Conservation (phyloP, 2,113 vertebrate genomes). For the Mustelus asterias region DNA sequence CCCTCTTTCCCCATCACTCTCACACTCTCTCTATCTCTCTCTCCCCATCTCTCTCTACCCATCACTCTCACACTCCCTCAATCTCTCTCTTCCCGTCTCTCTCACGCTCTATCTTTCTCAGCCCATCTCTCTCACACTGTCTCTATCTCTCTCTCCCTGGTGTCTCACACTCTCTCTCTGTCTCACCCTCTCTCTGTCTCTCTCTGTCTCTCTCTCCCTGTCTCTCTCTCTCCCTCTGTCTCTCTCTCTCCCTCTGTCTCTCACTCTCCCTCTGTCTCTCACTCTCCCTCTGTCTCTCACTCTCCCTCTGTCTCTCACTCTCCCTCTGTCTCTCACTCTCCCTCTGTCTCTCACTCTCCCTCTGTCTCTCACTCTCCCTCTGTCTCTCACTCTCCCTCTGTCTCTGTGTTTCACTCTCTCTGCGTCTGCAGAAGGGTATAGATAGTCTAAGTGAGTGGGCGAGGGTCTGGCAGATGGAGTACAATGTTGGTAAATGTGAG, state of each 20-base stretch:
- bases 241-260: neutral
- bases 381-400: neutral
- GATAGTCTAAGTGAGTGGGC: too few species aligned
- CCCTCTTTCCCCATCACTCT: too few species aligned
- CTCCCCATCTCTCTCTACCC: neutral
- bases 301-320: too few species aligned
- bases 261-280: neutral
- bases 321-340: neutral
- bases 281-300: too few species aligned
- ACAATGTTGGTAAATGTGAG: too few species aligned
- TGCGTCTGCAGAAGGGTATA: too few species aligned
- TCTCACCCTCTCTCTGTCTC: neutral
- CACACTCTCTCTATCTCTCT: too few species aligned
- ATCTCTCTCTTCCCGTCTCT: neutral
- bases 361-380: neutral
- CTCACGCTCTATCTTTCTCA: neutral
- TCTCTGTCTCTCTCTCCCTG: neutral
- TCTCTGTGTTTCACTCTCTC: too few species aligned
- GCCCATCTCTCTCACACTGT: fast-evolving
- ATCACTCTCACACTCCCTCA: neutral
- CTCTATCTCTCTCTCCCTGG: too few species aligned
- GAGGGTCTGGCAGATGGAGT: too few species aligned
- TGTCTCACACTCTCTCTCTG: neutral
- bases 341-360: conserved; percentile 40
- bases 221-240: neutral